These are phyloP conservation scores for Campoletis raptor DNA, from an alignment of 2,888 invertebrate species.

Conservation along the genomic window DNA sequence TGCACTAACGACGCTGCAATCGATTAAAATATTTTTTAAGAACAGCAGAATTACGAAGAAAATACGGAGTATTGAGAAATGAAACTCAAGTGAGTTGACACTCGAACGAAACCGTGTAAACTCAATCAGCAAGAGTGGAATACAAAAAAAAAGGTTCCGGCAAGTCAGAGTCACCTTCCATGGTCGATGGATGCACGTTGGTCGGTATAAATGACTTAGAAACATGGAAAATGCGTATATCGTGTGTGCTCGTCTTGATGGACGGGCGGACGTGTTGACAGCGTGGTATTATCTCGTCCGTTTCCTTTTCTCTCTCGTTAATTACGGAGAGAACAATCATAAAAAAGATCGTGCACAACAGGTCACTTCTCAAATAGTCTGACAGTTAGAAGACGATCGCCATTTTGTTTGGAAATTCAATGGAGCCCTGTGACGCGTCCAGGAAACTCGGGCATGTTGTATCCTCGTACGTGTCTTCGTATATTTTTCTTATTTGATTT, in stretches of 20 bases:
- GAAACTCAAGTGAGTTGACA: background rate
- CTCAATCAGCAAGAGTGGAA: background rate
- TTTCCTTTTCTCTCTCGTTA: conserved; percentile 60
- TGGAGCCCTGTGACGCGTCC: conserved; percentile 69
- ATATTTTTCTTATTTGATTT: conserved; percentile 14
- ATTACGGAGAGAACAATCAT: conserved; percentile 50
- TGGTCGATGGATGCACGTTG: background rate
- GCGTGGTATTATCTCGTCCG: conserved; percentile 78
- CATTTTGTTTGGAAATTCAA: conserved; percentile 78
- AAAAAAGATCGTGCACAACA: background rate
- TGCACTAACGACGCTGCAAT: background rate
- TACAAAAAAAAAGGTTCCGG: background rate
- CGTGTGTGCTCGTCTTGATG: conserved; percentile 68
- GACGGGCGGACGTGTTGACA: conserved; percentile 74
- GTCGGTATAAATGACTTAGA: conserved; percentile 23
- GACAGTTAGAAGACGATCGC: conserved; percentile 52
- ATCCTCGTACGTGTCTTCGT: conserved; percentile 41
- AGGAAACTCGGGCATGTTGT: conserved; percentile 76
- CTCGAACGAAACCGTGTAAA: background rate
- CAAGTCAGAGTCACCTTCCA: background rate
- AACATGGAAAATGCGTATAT: conserved; percentile 65
- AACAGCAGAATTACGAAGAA: background rate
- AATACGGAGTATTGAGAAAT: background rate
- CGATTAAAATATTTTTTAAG: background rate
- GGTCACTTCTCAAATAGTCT: conserved; percentile 58